Evolutionary conservation across 2,113 vertebrate genomes (phyloP).

Genomic region (Theristicus caerulescens): DNA sequence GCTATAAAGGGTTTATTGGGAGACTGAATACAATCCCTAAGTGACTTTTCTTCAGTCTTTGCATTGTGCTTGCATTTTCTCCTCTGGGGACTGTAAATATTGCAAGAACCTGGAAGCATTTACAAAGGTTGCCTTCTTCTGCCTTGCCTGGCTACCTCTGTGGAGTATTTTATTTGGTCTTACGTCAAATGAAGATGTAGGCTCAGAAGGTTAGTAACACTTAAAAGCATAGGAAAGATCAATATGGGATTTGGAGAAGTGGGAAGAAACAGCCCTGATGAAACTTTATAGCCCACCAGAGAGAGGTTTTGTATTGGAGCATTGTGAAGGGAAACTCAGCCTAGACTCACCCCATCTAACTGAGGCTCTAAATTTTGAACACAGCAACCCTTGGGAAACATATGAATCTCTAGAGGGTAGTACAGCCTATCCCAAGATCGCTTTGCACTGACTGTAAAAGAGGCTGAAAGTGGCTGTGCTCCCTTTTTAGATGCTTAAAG

Average conservation of each 20-base stretch:
- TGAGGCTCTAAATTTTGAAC: conserved; percentile 33
- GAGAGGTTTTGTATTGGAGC: not conserved
- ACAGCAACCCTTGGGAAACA: conserved; percentile 25
- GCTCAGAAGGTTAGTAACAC: conserved; percentile 31
- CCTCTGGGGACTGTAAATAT: not conserved
- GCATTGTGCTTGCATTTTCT: not conserved
- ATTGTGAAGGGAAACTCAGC: conserved; percentile 4
- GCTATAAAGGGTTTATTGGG: not conserved
- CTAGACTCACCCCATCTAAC: not conserved
- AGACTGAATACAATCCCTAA: not conserved
- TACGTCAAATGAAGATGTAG: conserved; percentile 29
- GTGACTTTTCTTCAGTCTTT: not conserved
- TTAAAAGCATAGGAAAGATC: conserved; percentile 32
- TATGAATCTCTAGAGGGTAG: conserved; percentile 3
- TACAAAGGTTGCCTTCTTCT: not conserved
- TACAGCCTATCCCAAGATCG: conserved; percentile 9
- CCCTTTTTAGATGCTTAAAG: not conserved
- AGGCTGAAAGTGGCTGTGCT: not conserved
- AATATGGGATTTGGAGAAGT: conserved; percentile 45
- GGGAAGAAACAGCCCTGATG: conserved; percentile 11
- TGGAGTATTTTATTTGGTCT: conserved; percentile 12
- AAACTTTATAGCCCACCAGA: conserved; percentile 20
- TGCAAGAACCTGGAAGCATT: not conserved
- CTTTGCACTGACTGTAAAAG: conserved; percentile 1
- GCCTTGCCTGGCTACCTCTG: not conserved